These are phyloP conservation scores for Galerucella nymphaeae DNA, from an alignment of 2,888 invertebrate species.

Conservation along the genomic window DNA sequence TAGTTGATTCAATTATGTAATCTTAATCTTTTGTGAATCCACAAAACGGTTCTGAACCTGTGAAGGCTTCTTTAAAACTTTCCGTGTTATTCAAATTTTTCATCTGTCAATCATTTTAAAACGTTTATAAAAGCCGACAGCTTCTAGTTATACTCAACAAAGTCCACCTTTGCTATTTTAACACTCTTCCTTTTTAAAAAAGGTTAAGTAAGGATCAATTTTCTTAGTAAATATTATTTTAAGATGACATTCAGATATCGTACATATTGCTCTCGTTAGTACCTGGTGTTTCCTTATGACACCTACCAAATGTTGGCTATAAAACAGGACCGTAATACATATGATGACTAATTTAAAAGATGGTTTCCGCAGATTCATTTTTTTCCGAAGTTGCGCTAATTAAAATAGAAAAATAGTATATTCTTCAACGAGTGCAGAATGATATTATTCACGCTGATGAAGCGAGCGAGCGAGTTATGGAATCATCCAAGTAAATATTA, in stretches of 20 bases:
- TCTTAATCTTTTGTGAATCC: no score
- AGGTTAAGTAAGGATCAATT: conserved; percentile 42
- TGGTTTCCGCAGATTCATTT: no score
- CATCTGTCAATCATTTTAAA: not conserved
- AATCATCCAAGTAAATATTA: no score
- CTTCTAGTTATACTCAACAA: not conserved
- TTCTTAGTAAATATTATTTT: conserved; percentile 41
- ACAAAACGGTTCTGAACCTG: no score
- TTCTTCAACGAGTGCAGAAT: no score
- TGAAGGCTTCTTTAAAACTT: no score
- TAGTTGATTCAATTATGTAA: no score
- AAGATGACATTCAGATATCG: conserved; percentile 33
- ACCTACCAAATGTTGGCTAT: not conserved
- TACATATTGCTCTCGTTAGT: conserved; percentile 18
- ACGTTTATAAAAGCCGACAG: conserved; percentile 8
- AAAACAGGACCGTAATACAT: not conserved
- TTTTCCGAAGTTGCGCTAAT: no score
- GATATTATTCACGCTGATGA: no score
- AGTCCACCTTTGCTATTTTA: conserved; percentile 23
- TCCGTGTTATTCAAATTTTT: not conserved
- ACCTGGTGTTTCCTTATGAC: conserved; percentile 1
- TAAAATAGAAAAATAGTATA: no score
- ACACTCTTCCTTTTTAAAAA: conserved; percentile 33
- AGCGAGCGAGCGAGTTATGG: no score
- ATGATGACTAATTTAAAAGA: no score